Conservation (phyloP, 2,888 invertebrate species). For the Theodoxus fluviatilis region DNA sequence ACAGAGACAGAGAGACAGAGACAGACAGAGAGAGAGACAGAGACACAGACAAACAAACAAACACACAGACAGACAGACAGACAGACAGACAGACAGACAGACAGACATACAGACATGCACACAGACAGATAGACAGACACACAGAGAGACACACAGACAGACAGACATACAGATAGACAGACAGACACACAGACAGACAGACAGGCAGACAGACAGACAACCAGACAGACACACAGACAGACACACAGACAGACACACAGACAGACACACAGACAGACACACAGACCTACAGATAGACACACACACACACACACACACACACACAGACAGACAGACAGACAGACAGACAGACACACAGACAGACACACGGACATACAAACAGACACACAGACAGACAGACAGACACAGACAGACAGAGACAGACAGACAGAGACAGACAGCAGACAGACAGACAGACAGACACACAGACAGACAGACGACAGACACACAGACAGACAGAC, state of each 20-base stretch:
- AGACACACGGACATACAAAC: too few relatives aligned
- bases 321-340: too few relatives aligned
- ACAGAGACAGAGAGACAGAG: background rate
- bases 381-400: too few relatives aligned
- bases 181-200: background rate
- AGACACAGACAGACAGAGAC: too few relatives aligned
- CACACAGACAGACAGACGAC: too few relatives aligned
- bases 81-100: background rate
- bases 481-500: too few relatives aligned
- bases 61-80: background rate
- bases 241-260: background rate
- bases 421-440: too few relatives aligned
- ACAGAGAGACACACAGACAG: background rate
- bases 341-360: too few relatives aligned
- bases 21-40: background rate
- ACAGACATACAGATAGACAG: background rate
- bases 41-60: background rate
- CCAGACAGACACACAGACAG: background rate
- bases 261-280: background rate
- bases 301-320: constrained; percentile 1
- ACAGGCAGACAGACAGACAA: background rate
- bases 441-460: too few relatives aligned
- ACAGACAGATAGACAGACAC: background rate
- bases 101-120: background rate
- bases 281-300: constrained; percentile 1